Conservation (phyloP, 2,888 invertebrate species). For the Microctonus brassicae region DNA sequence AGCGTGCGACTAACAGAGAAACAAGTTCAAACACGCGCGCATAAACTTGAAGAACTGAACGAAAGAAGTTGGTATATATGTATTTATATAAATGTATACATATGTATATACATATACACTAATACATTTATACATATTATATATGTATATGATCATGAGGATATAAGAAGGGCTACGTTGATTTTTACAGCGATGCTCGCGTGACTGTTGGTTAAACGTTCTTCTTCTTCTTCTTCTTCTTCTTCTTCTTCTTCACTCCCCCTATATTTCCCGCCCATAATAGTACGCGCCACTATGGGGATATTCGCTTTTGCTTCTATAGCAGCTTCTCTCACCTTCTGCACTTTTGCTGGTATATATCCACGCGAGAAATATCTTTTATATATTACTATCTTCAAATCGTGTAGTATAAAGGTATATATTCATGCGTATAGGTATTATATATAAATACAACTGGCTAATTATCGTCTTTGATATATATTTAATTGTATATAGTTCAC, state of each 20-base stretch:
- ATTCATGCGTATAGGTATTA: no score
- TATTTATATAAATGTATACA: no score
- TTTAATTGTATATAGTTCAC: no score
- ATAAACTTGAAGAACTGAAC: not conserved
- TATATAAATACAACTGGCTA: no score
- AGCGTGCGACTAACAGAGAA: not conserved
- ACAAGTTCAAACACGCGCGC: not conserved
- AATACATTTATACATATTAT: no score
- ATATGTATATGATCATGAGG: constrained; percentile 18
- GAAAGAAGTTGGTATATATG: constrained; percentile 15
- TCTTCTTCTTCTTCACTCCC: constrained; percentile 56
- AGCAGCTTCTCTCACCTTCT: constrained; percentile 34
- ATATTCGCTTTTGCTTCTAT: constrained; percentile 12
- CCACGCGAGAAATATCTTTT: constrained; percentile 15
- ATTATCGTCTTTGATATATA: no score
- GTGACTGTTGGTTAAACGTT: constrained; percentile 64
- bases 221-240: constrained; percentile 53
- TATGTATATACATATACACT: no score
- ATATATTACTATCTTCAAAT: constrained; percentile 35
- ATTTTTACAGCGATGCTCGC: constrained; percentile 63
- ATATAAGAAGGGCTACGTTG: constrained; percentile 43
- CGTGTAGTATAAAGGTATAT: not conserved
- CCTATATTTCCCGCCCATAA: constrained; percentile 19
- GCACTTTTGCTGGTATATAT: constrained; percentile 39
- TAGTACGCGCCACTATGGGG: constrained; percentile 13